A percentile compares a stretch with the other conserved stretches of the same genome.
Conservation (phyloP, 2,797 vertebrate genomes). For the Girardinus metallicus region DNA sequence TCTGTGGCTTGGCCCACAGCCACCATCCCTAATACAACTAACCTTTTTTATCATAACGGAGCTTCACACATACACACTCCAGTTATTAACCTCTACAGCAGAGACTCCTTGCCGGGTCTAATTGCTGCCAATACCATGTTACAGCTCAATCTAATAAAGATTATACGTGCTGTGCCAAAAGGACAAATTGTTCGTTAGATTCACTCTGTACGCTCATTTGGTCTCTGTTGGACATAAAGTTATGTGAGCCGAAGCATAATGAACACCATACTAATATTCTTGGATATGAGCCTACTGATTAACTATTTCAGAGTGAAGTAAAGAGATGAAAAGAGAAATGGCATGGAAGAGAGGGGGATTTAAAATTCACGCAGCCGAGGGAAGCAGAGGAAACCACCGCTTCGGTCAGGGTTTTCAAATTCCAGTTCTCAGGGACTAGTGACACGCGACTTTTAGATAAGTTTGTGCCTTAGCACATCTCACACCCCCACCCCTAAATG, state of each 20-base stretch:
- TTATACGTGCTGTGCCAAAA: conserved; percentile 71
- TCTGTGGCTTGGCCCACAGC: conserved; percentile 48
- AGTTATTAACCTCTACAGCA: conserved; percentile 73
- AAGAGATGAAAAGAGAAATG: conserved; percentile 13
- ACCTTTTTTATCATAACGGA: conserved; percentile 69
- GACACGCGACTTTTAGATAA: not conserved
- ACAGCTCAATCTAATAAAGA: conserved; percentile 76
- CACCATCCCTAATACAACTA: conserved; percentile 65
- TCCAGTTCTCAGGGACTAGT: not conserved
- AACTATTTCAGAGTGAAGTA: conserved; percentile 44
- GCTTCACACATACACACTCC: conserved; percentile 57
- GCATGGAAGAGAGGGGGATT: not conserved
- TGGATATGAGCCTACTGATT: conserved; percentile 47
- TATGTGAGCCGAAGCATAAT: conserved; percentile 68
- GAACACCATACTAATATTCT: conserved; percentile 66
- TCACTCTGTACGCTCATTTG: conserved; percentile 58
- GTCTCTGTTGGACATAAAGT: conserved; percentile 71
- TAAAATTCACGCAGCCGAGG: not conserved
- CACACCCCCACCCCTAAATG: not conserved
- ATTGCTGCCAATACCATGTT: conserved; percentile 74
- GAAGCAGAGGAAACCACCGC: not conserved
- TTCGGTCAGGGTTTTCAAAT: not conserved
- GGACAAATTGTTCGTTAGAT: conserved; percentile 73
- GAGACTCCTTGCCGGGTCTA: conserved; percentile 62
- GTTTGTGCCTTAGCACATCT: not conserved